Evolutionary conservation across 2,888 invertebrate species (phyloP).

Genomic region (Anagyrus pseudococci): DNA sequence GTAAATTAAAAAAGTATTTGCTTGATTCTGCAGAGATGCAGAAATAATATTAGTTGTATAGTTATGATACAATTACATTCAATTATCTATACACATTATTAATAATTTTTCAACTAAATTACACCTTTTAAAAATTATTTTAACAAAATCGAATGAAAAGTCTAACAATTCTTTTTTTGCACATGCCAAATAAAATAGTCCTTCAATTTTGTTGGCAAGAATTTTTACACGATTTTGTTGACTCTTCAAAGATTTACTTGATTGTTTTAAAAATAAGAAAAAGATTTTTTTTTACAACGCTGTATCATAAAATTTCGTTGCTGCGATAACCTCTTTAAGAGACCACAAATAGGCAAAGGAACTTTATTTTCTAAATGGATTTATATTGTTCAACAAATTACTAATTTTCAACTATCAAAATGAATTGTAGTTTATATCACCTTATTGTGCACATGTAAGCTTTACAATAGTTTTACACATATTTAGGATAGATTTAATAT

Average conservation of each 20-base stretch:
- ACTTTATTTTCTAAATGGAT: constrained; percentile 32
- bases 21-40: constrained; percentile 4
- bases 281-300: neutral
- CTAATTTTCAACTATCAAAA: neutral
- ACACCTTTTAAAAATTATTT: constrained; percentile 25
- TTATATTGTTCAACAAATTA: neutral
- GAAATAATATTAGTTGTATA: constrained; percentile 4
- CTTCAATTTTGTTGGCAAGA: constrained; percentile 29
- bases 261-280: too few relatives aligned
- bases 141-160: constrained; percentile 33
- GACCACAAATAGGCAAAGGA: constrained; percentile 35
- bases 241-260: neutral
- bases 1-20: constrained; percentile 22
- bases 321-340: constrained; percentile 21
- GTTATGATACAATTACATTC: constrained; percentile 26
- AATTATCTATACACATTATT: constrained; percentile 25
- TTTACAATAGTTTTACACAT: constrained; percentile 2
- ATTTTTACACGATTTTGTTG: constrained; percentile 7
- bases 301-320: constrained; percentile 22
- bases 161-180: constrained; percentile 21
- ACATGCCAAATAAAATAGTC: constrained; percentile 21
- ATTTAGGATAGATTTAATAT: too few relatives aligned
- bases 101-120: constrained; percentile 27
- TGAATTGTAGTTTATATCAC: neutral
- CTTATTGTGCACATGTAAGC: neutral